phyloP scores from a whole-genome alignment of 2,113 vertebrate species.

The Oryzias melastigma region DNA sequence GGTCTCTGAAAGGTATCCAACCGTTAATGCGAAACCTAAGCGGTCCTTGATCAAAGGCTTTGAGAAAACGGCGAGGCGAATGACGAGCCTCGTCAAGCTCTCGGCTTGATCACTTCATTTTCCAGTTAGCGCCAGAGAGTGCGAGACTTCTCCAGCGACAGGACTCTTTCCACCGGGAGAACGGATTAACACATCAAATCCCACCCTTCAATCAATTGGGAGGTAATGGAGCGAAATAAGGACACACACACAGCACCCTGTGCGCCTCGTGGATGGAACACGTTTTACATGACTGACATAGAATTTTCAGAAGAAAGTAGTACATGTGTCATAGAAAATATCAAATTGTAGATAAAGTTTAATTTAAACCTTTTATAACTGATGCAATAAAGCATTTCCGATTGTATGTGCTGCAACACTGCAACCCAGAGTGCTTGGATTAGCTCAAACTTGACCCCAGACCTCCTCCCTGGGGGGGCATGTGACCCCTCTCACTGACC shows the following conservation, averaged over 20 bases:
- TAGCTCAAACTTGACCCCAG: constrained; percentile 60
- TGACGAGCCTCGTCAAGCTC: constrained; percentile 59
- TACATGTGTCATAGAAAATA: no score
- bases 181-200: constrained; percentile 71
- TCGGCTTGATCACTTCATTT: constrained; percentile 50
- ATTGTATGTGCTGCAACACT: no score
- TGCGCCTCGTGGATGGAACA: constrained; percentile 7
- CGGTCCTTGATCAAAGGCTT: constrained; percentile 75
- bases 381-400: no score
- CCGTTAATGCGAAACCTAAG: constrained; percentile 72
- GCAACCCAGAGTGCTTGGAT: constrained; percentile 28
- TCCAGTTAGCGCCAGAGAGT: constrained; percentile 11
- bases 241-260: constrained; percentile 21
- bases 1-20: constrained; percentile 71
- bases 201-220: constrained; percentile 64
- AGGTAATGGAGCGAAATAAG: constrained; percentile 61
- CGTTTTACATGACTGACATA: neutral
- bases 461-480: constrained; percentile 41
- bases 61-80: constrained; percentile 59
- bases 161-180: constrained; percentile 59
- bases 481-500: constrained; percentile 57
- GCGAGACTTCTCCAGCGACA: constrained; percentile 53
- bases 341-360: no score
- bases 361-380: no score
- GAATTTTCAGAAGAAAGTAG: neutral